These are phyloP conservation scores for Bovichtus variegatus DNA, from an alignment of 2,797 vertebrate genomes.

Conservation along the genomic window DNA sequence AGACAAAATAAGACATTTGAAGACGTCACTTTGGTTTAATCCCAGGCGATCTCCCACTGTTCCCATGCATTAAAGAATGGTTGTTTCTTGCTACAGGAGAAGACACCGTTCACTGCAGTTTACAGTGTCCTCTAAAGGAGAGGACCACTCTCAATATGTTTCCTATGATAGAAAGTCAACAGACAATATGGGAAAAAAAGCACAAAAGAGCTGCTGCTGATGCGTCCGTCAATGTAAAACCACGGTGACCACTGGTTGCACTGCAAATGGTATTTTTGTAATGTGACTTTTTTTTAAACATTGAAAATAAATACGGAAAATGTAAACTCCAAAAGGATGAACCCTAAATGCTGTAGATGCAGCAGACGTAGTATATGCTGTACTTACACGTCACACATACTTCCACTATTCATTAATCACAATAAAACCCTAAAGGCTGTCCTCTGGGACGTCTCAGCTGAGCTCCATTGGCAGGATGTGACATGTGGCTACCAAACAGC, in stretches of 20 bases:
- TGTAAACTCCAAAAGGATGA: background rate
- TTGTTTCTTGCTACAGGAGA: background rate
- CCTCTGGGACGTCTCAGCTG: constrained; percentile 35
- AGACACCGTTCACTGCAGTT: background rate
- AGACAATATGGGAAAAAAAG: background rate
- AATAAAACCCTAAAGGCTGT: constrained; percentile 19
- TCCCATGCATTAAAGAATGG: background rate
- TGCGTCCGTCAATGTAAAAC: background rate
- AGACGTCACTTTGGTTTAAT: background rate
- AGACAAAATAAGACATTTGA: background rate
- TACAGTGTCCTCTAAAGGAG: background rate
- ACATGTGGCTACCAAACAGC: constrained; percentile 64
- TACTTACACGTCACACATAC: background rate
- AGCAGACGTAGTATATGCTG: background rate
- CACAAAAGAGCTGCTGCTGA: background rate
- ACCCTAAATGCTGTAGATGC: background rate
- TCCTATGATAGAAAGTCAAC: background rate
- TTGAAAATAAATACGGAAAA: background rate
- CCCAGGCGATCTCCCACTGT: background rate
- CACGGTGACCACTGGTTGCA: background rate
- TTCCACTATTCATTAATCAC: background rate
- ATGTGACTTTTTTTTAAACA: background rate
- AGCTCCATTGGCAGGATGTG: constrained; percentile 57
- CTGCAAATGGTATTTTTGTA: background rate
- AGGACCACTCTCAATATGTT: background rate